Conservation (phyloP, 2,797 vertebrate genomes). For the Loriculus beryllinus region DNA sequence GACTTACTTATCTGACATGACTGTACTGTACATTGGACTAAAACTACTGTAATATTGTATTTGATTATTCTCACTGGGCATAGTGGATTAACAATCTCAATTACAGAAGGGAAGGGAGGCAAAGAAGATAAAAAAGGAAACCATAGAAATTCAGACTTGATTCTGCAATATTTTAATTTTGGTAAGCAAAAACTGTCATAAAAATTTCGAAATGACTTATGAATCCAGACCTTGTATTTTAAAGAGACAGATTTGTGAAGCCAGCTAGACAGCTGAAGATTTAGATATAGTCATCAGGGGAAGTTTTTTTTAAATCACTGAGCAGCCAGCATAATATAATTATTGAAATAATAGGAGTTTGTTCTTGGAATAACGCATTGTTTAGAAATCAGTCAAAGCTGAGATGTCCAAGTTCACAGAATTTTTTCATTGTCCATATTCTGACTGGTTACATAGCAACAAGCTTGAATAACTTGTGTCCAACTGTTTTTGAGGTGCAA, state of each 20-base stretch:
- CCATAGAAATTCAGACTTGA: not conserved
- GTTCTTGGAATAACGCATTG: not conserved
- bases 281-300: not conserved
- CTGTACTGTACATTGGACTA: not conserved
- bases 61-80: not conserved
- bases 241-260: not conserved
- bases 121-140: not conserved
- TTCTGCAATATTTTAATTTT: not conserved
- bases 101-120: not conserved
- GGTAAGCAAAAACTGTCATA: not conserved
- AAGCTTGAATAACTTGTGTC: not conserved
- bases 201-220: not conserved
- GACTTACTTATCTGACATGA: not conserved
- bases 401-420: not conserved
- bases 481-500: not conserved
- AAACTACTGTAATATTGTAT: not conserved
- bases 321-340: not conserved
- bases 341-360: not conserved
- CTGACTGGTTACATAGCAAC: not conserved
- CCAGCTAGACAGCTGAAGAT: not conserved
- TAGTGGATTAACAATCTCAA: not conserved
- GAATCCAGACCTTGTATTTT: not conserved
- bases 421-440: not conserved
- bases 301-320: not conserved
- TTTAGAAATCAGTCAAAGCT: not conserved